phyloP scores from a whole-genome alignment of 2,113 vertebrate species.

The Meleagris gallopavo region DNA sequence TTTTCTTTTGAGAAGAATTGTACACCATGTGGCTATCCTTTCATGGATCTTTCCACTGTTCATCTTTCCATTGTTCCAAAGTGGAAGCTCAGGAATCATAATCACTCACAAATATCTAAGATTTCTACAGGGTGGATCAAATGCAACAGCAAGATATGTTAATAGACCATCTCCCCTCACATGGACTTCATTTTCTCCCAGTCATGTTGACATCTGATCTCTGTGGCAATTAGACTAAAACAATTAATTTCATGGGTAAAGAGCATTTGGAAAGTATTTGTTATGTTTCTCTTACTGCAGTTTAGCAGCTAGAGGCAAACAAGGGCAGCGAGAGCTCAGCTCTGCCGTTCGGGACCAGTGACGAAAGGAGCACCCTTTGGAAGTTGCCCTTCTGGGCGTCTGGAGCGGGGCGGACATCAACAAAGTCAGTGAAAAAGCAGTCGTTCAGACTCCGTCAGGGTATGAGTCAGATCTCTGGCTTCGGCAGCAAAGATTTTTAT shows the following conservation, averaged over 20 bases:
- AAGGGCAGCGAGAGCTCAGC: background rate
- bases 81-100: background rate
- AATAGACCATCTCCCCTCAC: background rate
- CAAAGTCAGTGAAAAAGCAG: background rate
- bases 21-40: background rate
- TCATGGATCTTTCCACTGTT: background rate
- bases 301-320: background rate
- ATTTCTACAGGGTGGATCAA: background rate
- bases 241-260: background rate
- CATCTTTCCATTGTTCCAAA: background rate
- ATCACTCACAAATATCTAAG: background rate
- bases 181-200: background rate
- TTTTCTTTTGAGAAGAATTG: background rate
- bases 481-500: background rate
- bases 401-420: background rate
- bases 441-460: rapidly evolving
- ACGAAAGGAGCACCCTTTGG: background rate
- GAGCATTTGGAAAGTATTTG: background rate
- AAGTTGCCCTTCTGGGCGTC: background rate
- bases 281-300: background rate
- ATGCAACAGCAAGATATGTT: background rate
- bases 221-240: background rate
- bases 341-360: background rate
- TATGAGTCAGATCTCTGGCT: background rate
- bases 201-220: background rate